These are phyloP conservation scores for Scaptomyza pallida DNA, from an alignment of 1,140 invertebrate species.

Conservation along the genomic window DNA sequence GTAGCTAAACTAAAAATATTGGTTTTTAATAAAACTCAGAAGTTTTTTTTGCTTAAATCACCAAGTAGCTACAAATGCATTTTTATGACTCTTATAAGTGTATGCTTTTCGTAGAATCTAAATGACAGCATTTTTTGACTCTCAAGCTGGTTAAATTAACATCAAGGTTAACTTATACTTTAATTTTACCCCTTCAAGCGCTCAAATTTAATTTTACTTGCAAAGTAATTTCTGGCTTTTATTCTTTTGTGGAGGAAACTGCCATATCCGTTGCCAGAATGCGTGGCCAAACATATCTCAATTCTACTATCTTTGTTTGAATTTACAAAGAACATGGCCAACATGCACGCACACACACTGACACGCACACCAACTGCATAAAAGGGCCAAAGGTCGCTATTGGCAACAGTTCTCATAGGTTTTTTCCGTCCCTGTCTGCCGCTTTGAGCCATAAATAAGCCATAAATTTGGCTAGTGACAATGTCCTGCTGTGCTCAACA, in stretches of 20 bases:
- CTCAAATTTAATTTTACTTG: slow-evolving; percentile 15
- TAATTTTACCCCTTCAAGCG: neutral
- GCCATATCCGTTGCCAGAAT: slow-evolving; percentile 25
- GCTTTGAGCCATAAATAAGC: slow-evolving; percentile 29
- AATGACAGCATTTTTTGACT: no score
- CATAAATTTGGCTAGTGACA: slow-evolving; percentile 38
- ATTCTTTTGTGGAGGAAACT: neutral
- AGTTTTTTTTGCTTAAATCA: no score
- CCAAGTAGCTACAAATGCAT: no score
- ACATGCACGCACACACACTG: no score
- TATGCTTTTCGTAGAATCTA: no score
- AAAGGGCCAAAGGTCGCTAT: neutral
- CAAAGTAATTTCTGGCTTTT: neutral
- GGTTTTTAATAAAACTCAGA: no score
- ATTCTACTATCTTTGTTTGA: neutral
- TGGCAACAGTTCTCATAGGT: slow-evolving; percentile 16
- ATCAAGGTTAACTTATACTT: neutral
- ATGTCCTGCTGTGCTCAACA: slow-evolving; percentile 31
- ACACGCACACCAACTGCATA: no score
- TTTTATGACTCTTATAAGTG: no score
- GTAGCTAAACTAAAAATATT: no score
- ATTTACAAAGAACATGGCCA: no score
- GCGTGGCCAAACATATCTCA: neutral
- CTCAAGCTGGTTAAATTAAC: no score
- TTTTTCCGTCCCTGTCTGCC: neutral